These are phyloP conservation scores for Pantherophis vulpinus DNA, from an alignment of 2,797 vertebrate genomes.

Conservation along the genomic window DNA sequence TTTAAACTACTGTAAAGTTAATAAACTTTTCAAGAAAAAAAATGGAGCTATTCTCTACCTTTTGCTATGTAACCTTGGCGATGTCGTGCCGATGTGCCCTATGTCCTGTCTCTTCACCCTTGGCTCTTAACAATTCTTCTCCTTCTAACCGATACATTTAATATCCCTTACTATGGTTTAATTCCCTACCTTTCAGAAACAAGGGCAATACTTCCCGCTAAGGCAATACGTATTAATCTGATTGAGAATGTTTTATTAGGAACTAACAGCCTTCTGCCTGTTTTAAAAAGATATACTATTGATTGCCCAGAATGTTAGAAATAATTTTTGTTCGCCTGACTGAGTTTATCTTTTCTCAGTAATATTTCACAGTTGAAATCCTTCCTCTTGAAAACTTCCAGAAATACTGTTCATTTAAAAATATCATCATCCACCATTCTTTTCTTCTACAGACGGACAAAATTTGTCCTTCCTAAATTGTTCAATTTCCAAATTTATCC, in stretches of 20 bases:
- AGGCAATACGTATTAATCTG: slow-evolving; percentile 27
- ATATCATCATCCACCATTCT: not conserved
- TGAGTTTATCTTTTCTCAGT: slow-evolving; percentile 48
- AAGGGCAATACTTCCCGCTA: not conserved
- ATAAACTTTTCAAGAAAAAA: not conserved
- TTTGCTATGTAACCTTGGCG: not conserved
- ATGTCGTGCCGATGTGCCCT: not conserved
- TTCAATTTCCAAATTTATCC: slow-evolving; percentile 69
- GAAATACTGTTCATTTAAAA: slow-evolving; percentile 21
- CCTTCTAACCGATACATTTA: not conserved
- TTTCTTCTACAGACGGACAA: slow-evolving; percentile 43
- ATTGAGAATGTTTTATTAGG: slow-evolving; percentile 62
- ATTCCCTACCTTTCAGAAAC: not conserved
- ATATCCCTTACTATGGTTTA: not conserved
- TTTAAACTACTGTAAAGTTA: not conserved
- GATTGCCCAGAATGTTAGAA: slow-evolving; percentile 68
- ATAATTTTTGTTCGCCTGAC: slow-evolving; percentile 54
- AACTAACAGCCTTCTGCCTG: slow-evolving; percentile 58
- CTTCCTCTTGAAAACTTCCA: slow-evolving; percentile 50
- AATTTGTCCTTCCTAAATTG: slow-evolving; percentile 54
- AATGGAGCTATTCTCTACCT: not conserved
- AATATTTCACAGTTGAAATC: slow-evolving; percentile 64
- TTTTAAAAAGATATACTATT: slow-evolving; percentile 57
- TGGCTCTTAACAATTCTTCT: not conserved
- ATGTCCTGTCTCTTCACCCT: not conserved